Evolutionary conservation across 2,888 invertebrate genomes (phyloP), one percentile per base, ranked within the genome.

Genomic region (Plemyria rubiginata): DNA sequence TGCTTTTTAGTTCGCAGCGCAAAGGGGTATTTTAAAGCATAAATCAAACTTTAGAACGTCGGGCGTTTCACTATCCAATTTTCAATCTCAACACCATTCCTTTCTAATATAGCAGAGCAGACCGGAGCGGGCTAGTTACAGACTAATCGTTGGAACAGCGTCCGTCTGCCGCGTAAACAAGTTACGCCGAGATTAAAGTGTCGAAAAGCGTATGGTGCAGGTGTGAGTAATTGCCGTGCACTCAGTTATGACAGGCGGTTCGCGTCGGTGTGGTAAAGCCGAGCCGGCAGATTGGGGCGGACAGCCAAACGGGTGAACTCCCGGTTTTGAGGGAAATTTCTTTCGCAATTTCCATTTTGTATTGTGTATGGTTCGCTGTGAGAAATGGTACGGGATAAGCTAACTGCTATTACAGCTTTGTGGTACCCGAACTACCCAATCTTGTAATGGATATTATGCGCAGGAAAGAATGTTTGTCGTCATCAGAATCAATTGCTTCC

Each of bases 191-290:
- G 81, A 84, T 84, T 78, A 81, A 83, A 82, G 76, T 80, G 80
- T 78, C 78, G 77, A 77, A 79, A 80, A 60, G 76, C 68, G 69
- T 65, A 63, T 61, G 70, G 70, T 72, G 71, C 80, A 78, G 80
- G 83, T 81, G 81, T 84, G 86, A 85, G 85, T 83, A 77, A 85
- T 86, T 85, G 84, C 71, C 70, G 71, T 65, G 67, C 76, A 77
- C 74, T 62, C 61, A 72, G 81, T 80, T 82, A 84, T 83, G 86
- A 86, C 86, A 84, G 62, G 54, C 60, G 22, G 38, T 54, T 41
- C 48, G 41, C 48, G 49, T 49, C 40, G 52, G 48, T 49, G 53
- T 29, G 53, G 49, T 29, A 5, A 66, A 62, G 75, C 66, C 57
- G 55, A 67, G 56, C 57, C 69, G 65, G 61, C 60, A 68, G 70